phyloP scores from a whole-genome alignment of 2,888 invertebrate species.

The Actias luna region DNA sequence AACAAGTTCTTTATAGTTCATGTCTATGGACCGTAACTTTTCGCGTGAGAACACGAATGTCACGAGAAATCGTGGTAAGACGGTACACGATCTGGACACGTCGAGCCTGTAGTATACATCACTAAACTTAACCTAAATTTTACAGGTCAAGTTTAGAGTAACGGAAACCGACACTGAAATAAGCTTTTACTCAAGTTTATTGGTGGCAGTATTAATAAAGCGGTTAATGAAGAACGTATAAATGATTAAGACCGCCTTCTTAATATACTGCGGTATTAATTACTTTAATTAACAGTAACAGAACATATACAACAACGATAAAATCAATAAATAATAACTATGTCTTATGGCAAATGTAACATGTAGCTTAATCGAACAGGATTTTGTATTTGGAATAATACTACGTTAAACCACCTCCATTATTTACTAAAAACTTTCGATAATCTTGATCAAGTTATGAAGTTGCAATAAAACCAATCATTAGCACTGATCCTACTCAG shows the following conservation, averaged over 20 bases:
- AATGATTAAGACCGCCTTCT: background rate
- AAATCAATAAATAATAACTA: background rate
- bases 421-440: too few species aligned
- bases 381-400: too few species aligned
- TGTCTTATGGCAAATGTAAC: too few species aligned
- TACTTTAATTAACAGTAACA: constrained; percentile 6
- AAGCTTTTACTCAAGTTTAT: constrained; percentile 7
- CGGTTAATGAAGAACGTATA: background rate
- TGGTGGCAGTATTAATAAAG: background rate
- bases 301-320: background rate
- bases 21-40: constrained; percentile 31
- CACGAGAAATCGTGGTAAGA: constrained; percentile 52
- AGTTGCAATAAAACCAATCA: too few species aligned
- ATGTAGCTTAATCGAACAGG: too few species aligned
- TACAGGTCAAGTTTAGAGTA: constrained; percentile 10
- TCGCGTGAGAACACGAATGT: constrained; percentile 35
- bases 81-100: constrained; percentile 32
- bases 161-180: constrained; percentile 6
- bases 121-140: constrained; percentile 14
- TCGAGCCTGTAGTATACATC: constrained; percentile 4
- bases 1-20: constrained; percentile 34
- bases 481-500: too few species aligned
- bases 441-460: too few species aligned
- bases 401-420: too few species aligned
- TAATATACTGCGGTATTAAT: background rate